Percentiles rank a stretch among this genome's conserved stretches.
Evolutionary conservation across 2,888 invertebrate genomes (phyloP).

Genomic region (Hypsopygia costalis): DNA sequence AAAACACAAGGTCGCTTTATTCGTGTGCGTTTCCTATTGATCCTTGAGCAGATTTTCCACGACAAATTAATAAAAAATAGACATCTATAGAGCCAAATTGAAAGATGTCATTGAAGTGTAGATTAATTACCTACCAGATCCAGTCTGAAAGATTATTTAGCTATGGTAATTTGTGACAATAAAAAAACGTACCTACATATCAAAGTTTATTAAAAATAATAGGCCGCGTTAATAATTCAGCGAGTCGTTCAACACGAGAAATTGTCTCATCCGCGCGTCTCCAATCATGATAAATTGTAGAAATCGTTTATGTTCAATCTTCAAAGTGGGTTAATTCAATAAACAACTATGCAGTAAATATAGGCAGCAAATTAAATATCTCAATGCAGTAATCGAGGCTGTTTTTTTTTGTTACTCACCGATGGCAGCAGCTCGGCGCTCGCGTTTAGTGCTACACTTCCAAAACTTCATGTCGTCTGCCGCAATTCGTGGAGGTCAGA

Average conservation of each 20-base stretch:
- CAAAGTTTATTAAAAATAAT: conserved; percentile 2
- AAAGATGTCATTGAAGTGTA: too few relatives aligned
- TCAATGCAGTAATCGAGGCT: not conserved
- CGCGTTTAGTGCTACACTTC: conserved; percentile 61
- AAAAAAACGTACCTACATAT: not conserved
- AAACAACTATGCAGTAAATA: conserved; percentile 15
- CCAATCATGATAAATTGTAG: conserved; percentile 40
- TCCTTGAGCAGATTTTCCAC: too few relatives aligned
- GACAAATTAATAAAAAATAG: too few relatives aligned
- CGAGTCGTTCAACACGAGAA: conserved; percentile 21
- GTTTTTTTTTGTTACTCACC: conserved; percentile 38
- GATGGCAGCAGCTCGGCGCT: conserved; percentile 41
- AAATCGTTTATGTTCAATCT: conserved; percentile 25
- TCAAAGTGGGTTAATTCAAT: conserved; percentile 38
- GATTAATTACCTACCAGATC: too few relatives aligned
- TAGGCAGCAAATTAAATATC: not conserved
- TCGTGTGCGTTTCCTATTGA: too few relatives aligned
- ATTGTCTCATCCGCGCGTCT: conserved; percentile 25
- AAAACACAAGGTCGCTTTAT: too few relatives aligned
- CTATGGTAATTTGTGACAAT: too few relatives aligned
- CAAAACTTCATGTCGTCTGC: conserved; percentile 61
- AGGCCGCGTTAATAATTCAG: conserved; percentile 25
- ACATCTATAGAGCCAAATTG: too few relatives aligned
- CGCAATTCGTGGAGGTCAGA: conserved; percentile 25
- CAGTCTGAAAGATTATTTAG: too few relatives aligned